Evolutionary conservation across 1,140 invertebrate genomes (phyloP).

Genomic region (Copidosoma floridanum): DNA sequence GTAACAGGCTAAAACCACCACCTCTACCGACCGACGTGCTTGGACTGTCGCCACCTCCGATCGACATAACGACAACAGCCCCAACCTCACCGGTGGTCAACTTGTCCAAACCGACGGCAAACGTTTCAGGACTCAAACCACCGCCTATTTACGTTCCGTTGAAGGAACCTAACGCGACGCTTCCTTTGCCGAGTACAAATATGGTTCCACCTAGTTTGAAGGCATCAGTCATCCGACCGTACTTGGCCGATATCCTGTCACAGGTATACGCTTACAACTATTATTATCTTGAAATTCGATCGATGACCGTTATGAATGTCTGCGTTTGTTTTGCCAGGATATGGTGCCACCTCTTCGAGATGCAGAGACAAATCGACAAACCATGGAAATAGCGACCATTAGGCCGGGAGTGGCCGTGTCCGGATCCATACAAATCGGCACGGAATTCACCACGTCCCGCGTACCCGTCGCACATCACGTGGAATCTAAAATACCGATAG

Average conservation of each 20-base stretch:
- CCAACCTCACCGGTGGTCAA: slow-evolving; percentile 22
- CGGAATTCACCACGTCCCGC: slow-evolving; percentile 51
- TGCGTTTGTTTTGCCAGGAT: too few species aligned
- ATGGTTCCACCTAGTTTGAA: slow-evolving; percentile 50
- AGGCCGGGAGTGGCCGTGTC: slow-evolving; percentile 47
- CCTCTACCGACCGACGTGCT: slow-evolving; percentile 47
- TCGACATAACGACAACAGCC: slow-evolving; percentile 44
- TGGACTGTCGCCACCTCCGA: slow-evolving; percentile 49
- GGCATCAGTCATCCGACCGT: slow-evolving; percentile 45
- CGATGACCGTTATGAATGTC: too few species aligned
- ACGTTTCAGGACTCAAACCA: slow-evolving; percentile 43
- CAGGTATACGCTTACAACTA: too few species aligned
- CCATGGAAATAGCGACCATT: slow-evolving; percentile 42
- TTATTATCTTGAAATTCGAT: too few species aligned
- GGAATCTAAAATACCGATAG: slow-evolving; percentile 53
- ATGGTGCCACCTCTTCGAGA: slow-evolving; percentile 50
- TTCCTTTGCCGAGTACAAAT: slow-evolving; percentile 39
- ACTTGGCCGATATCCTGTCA: slow-evolving; percentile 50
- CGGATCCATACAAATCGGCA: slow-evolving; percentile 53
- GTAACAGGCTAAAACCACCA: slow-evolving; percentile 45
- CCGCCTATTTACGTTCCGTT: slow-evolving; percentile 46
- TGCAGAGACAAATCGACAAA: slow-evolving; percentile 38
- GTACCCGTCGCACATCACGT: slow-evolving; percentile 51
- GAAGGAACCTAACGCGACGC: slow-evolving; percentile 38
- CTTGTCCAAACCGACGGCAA: slow-evolving; percentile 18